These are phyloP conservation scores for Octodon degus DNA, from an alignment of 2,113 vertebrate species.

Conservation along the genomic window DNA sequence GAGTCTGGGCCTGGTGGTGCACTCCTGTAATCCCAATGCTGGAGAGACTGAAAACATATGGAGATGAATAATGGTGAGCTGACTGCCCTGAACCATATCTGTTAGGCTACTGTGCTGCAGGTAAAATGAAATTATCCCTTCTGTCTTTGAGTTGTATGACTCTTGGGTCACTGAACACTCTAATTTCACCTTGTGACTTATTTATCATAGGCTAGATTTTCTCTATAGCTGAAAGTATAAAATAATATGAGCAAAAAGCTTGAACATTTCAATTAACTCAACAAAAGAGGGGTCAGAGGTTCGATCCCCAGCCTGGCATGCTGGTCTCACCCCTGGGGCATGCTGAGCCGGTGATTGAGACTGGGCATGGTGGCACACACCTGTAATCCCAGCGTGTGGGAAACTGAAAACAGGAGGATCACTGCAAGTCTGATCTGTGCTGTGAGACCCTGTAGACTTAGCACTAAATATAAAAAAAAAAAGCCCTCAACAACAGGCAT, in stretches of 20 bases:
- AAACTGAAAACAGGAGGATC: no score
- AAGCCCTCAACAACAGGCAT: background rate
- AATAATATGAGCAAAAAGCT: background rate
- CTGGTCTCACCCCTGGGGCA: no score
- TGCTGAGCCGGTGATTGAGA: no score
- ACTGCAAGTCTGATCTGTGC: no score
- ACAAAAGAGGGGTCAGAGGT: background rate
- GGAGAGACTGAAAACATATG: no score
- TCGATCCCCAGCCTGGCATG: no score
- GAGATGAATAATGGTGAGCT: background rate
- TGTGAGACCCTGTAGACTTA: no score
- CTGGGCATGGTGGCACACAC: no score
- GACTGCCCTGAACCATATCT: background rate
- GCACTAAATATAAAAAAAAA: no score
- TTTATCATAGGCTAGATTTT: background rate
- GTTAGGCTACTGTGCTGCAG: background rate
- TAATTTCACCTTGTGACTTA: slow-evolving; percentile 24
- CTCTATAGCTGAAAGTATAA: slow-evolving; percentile 1
- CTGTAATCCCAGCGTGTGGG: no score
- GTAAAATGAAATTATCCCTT: background rate
- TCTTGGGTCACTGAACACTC: background rate
- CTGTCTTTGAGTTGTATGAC: background rate
- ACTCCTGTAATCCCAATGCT: no score
- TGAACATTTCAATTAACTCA: background rate
- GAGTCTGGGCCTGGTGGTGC: no score